A percentile compares a stretch with the other conserved stretches of the same genome.
Evolutionary conservation across 2,888 invertebrate species (phyloP).

Genomic region (Geotrupes spiniger): DNA sequence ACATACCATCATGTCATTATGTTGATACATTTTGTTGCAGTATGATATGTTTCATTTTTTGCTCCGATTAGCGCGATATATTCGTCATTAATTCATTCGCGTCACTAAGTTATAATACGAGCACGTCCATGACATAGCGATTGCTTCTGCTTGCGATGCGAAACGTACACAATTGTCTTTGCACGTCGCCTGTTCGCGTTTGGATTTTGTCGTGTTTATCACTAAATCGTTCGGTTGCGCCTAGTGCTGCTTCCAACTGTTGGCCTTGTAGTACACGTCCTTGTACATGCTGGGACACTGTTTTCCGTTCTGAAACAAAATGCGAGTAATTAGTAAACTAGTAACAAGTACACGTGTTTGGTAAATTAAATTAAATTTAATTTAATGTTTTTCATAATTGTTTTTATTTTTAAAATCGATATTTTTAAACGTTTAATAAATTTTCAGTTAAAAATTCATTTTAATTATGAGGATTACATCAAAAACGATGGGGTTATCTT

Average conservation of each 20-base stretch:
- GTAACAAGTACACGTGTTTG: too few relatives aligned
- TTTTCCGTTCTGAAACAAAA: slow-evolving; percentile 65
- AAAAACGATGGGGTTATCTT: too few relatives aligned
- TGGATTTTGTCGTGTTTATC: background rate
- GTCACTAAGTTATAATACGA: too few relatives aligned
- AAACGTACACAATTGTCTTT: slow-evolving; percentile 14
- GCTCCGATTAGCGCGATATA: slow-evolving; percentile 32
- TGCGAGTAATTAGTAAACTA: background rate
- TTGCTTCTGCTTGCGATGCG: slow-evolving; percentile 16
- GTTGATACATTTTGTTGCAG: slow-evolving; percentile 36
- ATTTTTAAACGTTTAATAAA: too few relatives aligned
- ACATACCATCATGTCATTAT: slow-evolving; percentile 35
- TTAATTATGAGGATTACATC: too few relatives aligned
- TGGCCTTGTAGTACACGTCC: slow-evolving; percentile 90
- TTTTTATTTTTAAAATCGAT: too few relatives aligned
- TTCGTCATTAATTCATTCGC: slow-evolving; percentile 24
- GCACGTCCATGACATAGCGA: slow-evolving; percentile 17
- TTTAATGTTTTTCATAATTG: too few relatives aligned
- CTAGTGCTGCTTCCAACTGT: slow-evolving; percentile 84
- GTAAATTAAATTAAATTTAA: too few relatives aligned
- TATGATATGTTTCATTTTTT: slow-evolving; percentile 45
- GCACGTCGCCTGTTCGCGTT: background rate
- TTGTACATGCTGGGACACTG: slow-evolving; percentile 91
- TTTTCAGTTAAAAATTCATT: too few relatives aligned
- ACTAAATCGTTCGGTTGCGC: slow-evolving; percentile 16